Evolutionary conservation across 2,113 vertebrate species (phyloP), one percentile per base, ranked within the genome.

Genomic region (Callipepla californica): DNA sequence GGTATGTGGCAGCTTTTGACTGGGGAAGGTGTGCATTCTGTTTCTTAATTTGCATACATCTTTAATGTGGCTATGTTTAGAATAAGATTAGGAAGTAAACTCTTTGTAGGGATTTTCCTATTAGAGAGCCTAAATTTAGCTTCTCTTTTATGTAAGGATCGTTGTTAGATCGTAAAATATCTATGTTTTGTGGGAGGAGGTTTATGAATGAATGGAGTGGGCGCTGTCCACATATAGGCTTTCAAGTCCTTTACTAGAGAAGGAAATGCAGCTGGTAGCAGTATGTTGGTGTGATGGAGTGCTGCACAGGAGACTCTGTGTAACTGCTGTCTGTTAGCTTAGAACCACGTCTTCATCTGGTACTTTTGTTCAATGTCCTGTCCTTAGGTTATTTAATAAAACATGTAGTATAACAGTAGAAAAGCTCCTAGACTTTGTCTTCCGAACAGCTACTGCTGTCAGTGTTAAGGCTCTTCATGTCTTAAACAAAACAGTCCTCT

Each of bases 361-460:
- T 93, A 30, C 42, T 6, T 6, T 94, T 93, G n/a, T 90, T 87
- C 51, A 0, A 94, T 92, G 63, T 83, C 80, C 28, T 91, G 73
- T 88, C 93, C 81, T 89, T 91, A 73, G 77, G 87, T 94, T 97
- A 85, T 95, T 96, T 62, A 93, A 67, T 93, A 92, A 84, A 61
- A 34, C 73, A 65, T 92, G 44, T 68, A n/a, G 16, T 88, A 79
- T 94, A 78, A 92, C 34, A 59, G 16, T 89, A 53, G 75, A 63
- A 94, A 91, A 83, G 48, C 45, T 77, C 32, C 38, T 82, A 47
- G 73, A 67, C 80, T 94, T 83, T 47, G 28, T 80, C 59, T 96
- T 88, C 67, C 63, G 70, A 85, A 70, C 44, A 68, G 38, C 82
- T 83, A 1, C 81, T 94, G 51, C 61, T 70, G 51, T 61, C 42